These are phyloP conservation scores for Hyles lineata DNA, from an alignment of 2,888 invertebrate genomes.

Conservation along the genomic window DNA sequence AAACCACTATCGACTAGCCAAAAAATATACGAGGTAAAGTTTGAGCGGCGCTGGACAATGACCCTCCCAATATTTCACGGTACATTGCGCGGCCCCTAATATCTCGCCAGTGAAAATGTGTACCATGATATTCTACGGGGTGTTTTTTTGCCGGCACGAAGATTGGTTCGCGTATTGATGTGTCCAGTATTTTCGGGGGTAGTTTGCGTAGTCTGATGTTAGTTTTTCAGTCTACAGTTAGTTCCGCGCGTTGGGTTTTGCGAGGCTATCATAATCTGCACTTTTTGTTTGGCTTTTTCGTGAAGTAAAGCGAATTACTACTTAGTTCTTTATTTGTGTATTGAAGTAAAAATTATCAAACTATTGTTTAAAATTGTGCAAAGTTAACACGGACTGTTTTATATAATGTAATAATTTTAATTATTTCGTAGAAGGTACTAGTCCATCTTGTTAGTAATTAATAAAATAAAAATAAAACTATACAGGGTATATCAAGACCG, in stretches of 20 bases:
- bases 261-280: not conserved
- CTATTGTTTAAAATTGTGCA: no score
- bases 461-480: no score
- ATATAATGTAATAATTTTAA: no score
- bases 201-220: not conserved
- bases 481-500: no score
- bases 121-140: constrained; percentile 33
- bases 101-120: constrained; percentile 40
- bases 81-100: constrained; percentile 55
- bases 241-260: not conserved
- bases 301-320: no score
- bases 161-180: constrained; percentile 37
- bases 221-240: not conserved
- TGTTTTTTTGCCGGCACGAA: constrained; percentile 42
- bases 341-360: no score
- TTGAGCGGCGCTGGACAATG: constrained; percentile 59
- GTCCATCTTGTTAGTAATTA: no score
- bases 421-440: no score
- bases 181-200: not conserved
- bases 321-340: no score
- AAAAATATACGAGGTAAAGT: constrained; percentile 43
- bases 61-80: constrained; percentile 75
- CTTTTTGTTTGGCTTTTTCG: not conserved
- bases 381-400: no score
- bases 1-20: constrained; percentile 2